phyloP scores from a whole-genome alignment of 2,797 vertebrate genomes.

The Paguma larvata region DNA sequence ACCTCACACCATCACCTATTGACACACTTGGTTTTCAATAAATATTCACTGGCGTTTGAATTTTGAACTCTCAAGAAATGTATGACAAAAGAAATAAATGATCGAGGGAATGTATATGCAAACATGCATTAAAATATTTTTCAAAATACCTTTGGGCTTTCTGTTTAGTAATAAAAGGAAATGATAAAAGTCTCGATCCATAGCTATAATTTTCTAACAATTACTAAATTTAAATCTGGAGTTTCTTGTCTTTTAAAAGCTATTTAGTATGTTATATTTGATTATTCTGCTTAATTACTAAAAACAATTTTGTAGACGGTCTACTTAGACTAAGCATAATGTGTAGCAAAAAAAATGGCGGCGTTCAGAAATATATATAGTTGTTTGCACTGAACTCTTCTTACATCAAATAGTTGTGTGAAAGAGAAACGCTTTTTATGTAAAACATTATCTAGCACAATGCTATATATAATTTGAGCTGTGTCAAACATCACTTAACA shows the following conservation, averaged over 20 bases:
- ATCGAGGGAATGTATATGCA: not conserved
- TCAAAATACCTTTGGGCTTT: not conserved
- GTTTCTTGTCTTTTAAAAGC: not conserved
- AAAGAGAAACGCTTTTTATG: not conserved
- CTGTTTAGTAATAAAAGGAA: not conserved
- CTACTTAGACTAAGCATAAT: not conserved
- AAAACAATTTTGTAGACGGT: not conserved
- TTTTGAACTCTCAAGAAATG: not conserved
- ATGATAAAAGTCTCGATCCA: not conserved
- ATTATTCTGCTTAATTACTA: slow-evolving; percentile 38
- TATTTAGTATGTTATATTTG: not conserved
- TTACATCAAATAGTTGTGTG: not conserved
- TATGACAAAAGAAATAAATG: not conserved
- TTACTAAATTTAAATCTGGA: slow-evolving; percentile 8
- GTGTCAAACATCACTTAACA: not conserved
- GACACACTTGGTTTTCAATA: slow-evolving; percentile 27
- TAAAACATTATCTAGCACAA: not conserved
- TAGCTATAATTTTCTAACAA: not conserved
- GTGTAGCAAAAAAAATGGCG: not conserved
- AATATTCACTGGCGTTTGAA: slow-evolving; percentile 17
- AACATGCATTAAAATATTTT: slow-evolving; percentile 22
- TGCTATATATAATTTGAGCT: not conserved
- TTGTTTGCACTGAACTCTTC: not conserved
- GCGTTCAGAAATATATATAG: not conserved
- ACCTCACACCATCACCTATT: not conserved